Evolutionary conservation across 2,113 vertebrate genomes (phyloP), one percentile per base, ranked within the genome.

Genomic region (Callospermophilus lateralis): DNA sequence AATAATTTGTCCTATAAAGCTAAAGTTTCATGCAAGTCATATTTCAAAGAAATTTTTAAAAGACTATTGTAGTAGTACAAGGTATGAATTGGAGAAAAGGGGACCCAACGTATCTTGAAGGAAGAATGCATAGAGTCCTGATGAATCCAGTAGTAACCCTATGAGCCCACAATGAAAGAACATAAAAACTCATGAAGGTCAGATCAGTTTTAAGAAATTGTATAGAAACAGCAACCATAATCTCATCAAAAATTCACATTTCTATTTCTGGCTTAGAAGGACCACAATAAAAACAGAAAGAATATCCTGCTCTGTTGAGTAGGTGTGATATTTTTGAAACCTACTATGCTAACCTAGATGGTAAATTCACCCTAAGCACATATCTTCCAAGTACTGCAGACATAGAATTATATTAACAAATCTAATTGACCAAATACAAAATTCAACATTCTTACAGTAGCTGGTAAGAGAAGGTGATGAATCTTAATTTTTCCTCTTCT

Each of bases 361-460:
- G 55, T 87, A 39, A 96, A 84, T 96, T 94, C 87, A 74, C 91
- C 39, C 20, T 78, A 39, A 94, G 63, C 39, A 92, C 17, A n/a
- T 48, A 92, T 53, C 45, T 80, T 89, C 3, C 34, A 79, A 94
- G 30, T 48, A 84, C 32, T 68, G 26, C 48, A 84, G 74, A 67
- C 65, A 88, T 32, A 84, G 22, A 95, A 95, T 94, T 84, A 55
- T 67, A 95, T 51, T 93, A 95, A 79, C 58, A 88, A 45, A 74
- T 73, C 32, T 95, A 78, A 94, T 67, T 0, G 0, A 89, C 28
- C n/a, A 89, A 86, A 95, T 6, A 22, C 20, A 22, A 53, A 86
- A 83, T 28, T 87, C 34, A 74, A 58, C 34, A 84, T 78, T 94
- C 39, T 84, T 53, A 22, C 20, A 22, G 39, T n/a, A 22, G 39